Base-by-base conservation (phyloP, 2,113 vertebrate species). In the Pavo muticus region DNA sequence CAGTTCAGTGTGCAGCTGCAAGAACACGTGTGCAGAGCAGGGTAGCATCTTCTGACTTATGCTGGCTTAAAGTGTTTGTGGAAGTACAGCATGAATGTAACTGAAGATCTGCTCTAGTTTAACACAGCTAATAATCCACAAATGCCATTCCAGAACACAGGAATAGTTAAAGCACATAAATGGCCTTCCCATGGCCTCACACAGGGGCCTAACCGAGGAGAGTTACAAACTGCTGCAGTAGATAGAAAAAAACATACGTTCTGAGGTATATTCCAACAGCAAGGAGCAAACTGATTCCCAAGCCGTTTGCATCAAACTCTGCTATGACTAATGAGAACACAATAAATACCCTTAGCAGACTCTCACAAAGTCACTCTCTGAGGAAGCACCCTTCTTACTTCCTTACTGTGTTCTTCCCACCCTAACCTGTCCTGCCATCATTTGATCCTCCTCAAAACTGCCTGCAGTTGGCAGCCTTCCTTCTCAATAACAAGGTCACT, bases 101-200 rank as follows among this genome's bases (percentile, higher is more conserved):
- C 95, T 65, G 67, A 95, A 96, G 92, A 92, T 56, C 91, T 84
- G 86, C 92, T 92, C 5, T 18, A 71, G 90, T 4, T 83, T 93
- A 56, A 92, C 91, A 24, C 78, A 60, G 78, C 74, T 76, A 79
- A 87, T 97, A 93, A 96, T 95, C 87, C 94, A 87, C 87, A 91
- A 27, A 96, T 96, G 93, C 95, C 94, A 95, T 95, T 97, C 94
- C 95, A 74, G 87, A 70, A 30, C 82, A 91, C 93, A 94, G 81
- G 91, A 93, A 96, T 95, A 94, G 89, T 83, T 87, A 70, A 89
- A 91, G 87, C 48, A 56, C 63, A 92, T 82, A 82, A 93, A 96
- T 89, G 93, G 89, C 67, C 84, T 47, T 69, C 81, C 78, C 73
- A 92, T 59, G 63, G 95, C 77, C 70, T 50, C 47, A 27, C 37